phyloP scores from a whole-genome alignment of 2,888 invertebrate genomes.

The Drosophila paucipuncta region DNA sequence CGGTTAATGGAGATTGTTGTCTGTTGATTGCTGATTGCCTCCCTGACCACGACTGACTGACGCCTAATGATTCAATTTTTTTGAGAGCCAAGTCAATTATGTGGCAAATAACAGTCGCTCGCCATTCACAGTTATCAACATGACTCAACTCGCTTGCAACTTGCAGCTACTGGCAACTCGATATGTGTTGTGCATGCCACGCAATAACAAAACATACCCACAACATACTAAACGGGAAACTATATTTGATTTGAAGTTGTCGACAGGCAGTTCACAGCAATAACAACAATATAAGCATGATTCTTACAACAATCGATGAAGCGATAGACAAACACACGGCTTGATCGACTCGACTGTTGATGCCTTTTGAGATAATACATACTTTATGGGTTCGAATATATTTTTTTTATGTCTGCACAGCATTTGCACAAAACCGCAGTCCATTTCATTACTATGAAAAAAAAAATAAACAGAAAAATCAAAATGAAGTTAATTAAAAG shows the following conservation, averaged over 20 bases:
- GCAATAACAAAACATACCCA: conserved; percentile 57
- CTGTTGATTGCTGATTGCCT: conserved; percentile 48
- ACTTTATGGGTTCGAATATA: background rate
- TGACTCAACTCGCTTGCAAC: conserved; percentile 53
- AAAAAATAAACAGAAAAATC: background rate
- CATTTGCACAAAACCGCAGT: background rate
- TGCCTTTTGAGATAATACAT: background rate
- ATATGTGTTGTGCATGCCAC: conserved; percentile 57
- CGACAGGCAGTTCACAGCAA: conserved; percentile 50
- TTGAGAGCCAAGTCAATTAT: conserved; percentile 63
- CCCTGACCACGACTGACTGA: conserved; percentile 48
- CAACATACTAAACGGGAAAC: conserved; percentile 19
- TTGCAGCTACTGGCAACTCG: conserved; percentile 14
- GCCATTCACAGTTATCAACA: conserved; percentile 61
- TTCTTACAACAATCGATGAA: background rate
- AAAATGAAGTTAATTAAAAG: background rate
- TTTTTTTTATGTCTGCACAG: background rate
- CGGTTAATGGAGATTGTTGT: conserved; percentile 47
- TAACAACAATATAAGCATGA: conserved; percentile 8
- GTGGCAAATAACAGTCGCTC: conserved; percentile 29
- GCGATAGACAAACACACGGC: background rate
- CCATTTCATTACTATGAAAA: background rate
- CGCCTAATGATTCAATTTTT: conserved; percentile 76
- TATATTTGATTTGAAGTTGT: conserved; percentile 69
- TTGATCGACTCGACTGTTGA: background rate